Percentiles rank a stretch among this genome's conserved stretches.
phyloP scores from a whole-genome alignment of 2,113 vertebrate species.

The Baryphthengus martii region DNA sequence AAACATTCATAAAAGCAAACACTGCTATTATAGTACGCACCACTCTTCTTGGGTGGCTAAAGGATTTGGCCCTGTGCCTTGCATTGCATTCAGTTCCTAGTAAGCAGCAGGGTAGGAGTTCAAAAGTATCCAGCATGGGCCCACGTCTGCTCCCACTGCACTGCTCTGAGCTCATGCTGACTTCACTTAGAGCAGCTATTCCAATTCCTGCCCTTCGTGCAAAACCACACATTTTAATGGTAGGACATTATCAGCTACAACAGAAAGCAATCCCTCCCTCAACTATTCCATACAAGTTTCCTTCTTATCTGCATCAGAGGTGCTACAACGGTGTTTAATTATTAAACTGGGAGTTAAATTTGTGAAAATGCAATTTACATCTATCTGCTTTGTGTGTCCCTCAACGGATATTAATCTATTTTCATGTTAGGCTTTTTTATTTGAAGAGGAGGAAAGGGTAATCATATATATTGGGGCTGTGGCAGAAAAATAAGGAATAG shows the following conservation, averaged over 20 bases:
- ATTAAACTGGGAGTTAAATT: background rate
- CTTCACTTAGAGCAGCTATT: background rate
- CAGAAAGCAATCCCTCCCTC: background rate
- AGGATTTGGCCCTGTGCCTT: slow-evolving; percentile 39
- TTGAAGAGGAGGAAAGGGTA: background rate
- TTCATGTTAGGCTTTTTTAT: background rate
- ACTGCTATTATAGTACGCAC: slow-evolving; percentile 12
- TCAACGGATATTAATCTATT: background rate
- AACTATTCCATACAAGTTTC: background rate
- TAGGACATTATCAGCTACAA: background rate
- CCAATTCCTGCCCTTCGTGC: background rate
- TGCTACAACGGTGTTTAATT: background rate
- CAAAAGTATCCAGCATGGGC: background rate
- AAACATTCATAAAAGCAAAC: slow-evolving; percentile 39
- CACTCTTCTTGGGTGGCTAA: slow-evolving; percentile 56
- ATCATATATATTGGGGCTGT: background rate
- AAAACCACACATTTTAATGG: background rate
- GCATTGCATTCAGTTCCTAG: background rate
- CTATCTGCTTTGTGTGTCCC: background rate
- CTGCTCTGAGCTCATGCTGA: background rate
- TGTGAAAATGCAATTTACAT: background rate
- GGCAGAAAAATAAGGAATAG: background rate
- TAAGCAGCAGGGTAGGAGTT: slow-evolving; percentile 4
- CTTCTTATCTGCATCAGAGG: background rate
- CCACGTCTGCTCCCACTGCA: background rate